Conservation (phyloP, 2,888 invertebrate genomes). For the Hirtodrosophila alboralis region DNA sequence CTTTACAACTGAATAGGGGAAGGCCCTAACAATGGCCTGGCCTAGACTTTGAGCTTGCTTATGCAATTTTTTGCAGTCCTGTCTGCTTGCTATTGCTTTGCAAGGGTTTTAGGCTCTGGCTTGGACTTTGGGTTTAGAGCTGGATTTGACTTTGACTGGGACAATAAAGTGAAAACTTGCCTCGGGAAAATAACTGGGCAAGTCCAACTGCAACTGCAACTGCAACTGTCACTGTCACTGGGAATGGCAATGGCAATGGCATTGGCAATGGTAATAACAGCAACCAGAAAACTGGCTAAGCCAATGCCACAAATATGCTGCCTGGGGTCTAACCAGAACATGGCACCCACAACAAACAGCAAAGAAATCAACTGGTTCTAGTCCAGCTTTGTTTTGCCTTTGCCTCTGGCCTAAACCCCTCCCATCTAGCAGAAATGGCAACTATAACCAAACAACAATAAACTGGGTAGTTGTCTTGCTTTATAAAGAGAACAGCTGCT, state of each 20-base stretch:
- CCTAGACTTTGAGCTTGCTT: slow-evolving; percentile 63
- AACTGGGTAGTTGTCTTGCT: slow-evolving; percentile 42
- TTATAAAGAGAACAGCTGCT: slow-evolving; percentile 25
- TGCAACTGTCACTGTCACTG: slow-evolving; percentile 24
- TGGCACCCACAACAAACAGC: slow-evolving; percentile 49
- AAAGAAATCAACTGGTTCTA: slow-evolving; percentile 31
- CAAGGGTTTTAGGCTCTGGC: slow-evolving; percentile 58
- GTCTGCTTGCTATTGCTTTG: slow-evolving; percentile 21
- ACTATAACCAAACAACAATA: slow-evolving; percentile 51
- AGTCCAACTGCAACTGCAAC: slow-evolving; percentile 7
- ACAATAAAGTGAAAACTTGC: slow-evolving; percentile 72
- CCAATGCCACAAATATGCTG: slow-evolving; percentile 63
- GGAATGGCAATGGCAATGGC: slow-evolving; percentile 34
- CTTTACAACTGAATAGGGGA: slow-evolving; percentile 42
- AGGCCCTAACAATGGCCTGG: slow-evolving; percentile 56
- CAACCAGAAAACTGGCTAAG: slow-evolving; percentile 50
- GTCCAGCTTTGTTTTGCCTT: slow-evolving; percentile 34
- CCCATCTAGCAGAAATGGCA: slow-evolving; percentile 10
- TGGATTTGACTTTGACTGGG: slow-evolving; percentile 54
- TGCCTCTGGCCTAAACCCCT: slow-evolving; percentile 6
- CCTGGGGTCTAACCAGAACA: slow-evolving; percentile 33
- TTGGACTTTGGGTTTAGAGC: slow-evolving; percentile 49
- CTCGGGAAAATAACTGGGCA: slow-evolving; percentile 45
- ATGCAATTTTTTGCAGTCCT: slow-evolving; percentile 51
- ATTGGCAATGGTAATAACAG: slow-evolving; percentile 27